Percentiles rank a stretch among this genome's conserved stretches.
Conservation (phyloP, 1,140 invertebrate species). For the Apis mellifera region Amel_HAv3.1 CM009944.2:7155001-7155500, state of each 20-base stretch:
- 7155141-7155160: too few species aligned
- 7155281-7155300: not conserved
- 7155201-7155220: too few species aligned
- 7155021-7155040: not conserved
- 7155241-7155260: not conserved
- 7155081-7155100: too few species aligned
- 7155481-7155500: not conserved
- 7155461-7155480: not conserved
- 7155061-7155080: not conserved
- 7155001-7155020: not conserved
- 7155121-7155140: not conserved
- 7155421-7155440: not conserved
- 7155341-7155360: accelerated
- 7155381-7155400: not conserved
- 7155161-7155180: too few species aligned
- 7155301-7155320: not conserved
- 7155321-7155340: not conserved
- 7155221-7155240: too few species aligned
- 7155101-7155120: not conserved
- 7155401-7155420: too few species aligned
- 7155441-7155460: too few species aligned
- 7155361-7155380: not conserved
- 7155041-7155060: not conserved
- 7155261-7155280: not conserved
- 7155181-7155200: not conserved